Percentiles rank a stretch among this genome's conserved stretches.
These are phyloP conservation scores for Leucophenga montana DNA, from an alignment of 2,888 invertebrate species.

Conservation along the genomic window DNA sequence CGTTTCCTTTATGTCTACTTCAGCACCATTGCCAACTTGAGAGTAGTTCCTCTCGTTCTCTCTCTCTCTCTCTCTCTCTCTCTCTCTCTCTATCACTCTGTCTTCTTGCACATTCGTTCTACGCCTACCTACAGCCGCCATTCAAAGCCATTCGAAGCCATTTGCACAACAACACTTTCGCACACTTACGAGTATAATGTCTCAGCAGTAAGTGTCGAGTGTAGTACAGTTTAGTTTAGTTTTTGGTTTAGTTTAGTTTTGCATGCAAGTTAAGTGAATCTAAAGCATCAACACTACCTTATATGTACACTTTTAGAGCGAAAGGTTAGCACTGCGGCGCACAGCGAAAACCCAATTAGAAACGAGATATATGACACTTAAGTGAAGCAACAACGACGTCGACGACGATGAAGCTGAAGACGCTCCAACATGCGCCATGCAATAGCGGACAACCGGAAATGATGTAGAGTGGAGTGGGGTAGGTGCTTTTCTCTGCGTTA, in stretches of 20 bases:
- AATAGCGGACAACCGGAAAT: background rate
- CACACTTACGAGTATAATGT: background rate
- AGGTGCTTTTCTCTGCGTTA: background rate
- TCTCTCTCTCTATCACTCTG: too few relatives aligned
- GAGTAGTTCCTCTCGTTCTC: background rate
- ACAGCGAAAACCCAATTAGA: conserved; percentile 68
- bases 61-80: background rate
- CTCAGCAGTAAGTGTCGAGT: background rate
- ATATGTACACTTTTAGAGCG: conserved; percentile 35
- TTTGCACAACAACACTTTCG: conserved; percentile 9
- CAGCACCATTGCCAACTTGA: conserved; percentile 43
- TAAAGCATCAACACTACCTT: conserved; percentile 48
- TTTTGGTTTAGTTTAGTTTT: conserved; percentile 53
- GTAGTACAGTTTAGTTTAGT: conserved; percentile 37
- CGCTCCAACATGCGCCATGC: background rate
- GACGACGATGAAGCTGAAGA: conserved; percentile 40
- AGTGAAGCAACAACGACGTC: conserved; percentile 66
- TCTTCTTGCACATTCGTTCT: background rate
- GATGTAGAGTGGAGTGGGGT: background rate
- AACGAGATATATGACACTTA: conserved; percentile 66
- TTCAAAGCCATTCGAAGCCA: background rate
- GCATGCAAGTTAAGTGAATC: conserved; percentile 68
- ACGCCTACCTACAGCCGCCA: background rate
- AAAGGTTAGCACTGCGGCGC: conserved; percentile 64
- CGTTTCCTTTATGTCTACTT: conserved; percentile 61